Percentiles rank a stretch among this genome's conserved stretches.
Conservation (phyloP, 2,797 vertebrate species). For the Epinephelus malabaricus region DNA sequence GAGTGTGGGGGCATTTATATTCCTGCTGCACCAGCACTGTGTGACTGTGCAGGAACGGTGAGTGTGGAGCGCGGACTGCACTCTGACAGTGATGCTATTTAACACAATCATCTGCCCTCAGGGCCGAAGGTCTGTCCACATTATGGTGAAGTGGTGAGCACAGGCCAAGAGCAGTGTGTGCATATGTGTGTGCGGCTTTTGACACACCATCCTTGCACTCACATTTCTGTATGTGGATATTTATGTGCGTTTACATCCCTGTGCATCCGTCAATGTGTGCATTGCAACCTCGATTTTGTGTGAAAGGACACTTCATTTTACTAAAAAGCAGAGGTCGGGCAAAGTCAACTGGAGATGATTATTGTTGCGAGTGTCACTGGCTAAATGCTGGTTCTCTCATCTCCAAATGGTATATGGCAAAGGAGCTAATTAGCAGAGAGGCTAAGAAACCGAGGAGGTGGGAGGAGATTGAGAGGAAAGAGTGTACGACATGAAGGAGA, state of each 20-base stretch:
- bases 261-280: background rate
- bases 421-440: conserved; percentile 30
- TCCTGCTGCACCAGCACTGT: conserved; percentile 23
- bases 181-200: background rate
- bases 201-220: background rate
- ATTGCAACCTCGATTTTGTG: too few species aligned
- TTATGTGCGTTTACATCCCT: background rate
- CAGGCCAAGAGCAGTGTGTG: conserved; percentile 7
- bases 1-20: conserved; percentile 9
- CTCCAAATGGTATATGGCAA: conserved; percentile 24
- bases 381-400: conserved; percentile 29
- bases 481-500: background rate
- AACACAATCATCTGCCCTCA: conserved; percentile 56
- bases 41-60: background rate
- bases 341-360: background rate
- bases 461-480: background rate
- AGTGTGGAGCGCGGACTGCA: conserved; percentile 20
- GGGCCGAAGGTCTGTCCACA: conserved; percentile 60
- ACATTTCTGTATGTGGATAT: background rate
- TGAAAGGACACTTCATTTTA: background rate
- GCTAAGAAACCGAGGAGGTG: background rate
- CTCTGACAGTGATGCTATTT: conserved; percentile 70
- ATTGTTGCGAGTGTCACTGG: background rate
- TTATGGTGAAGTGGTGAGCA: conserved; percentile 48
- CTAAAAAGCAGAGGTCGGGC: background rate